Percentiles rank a stretch among this genome's conserved stretches.
Evolutionary conservation across 2,797 vertebrate genomes (phyloP).

Genomic region (Silurus lanzhouensis): DNA sequence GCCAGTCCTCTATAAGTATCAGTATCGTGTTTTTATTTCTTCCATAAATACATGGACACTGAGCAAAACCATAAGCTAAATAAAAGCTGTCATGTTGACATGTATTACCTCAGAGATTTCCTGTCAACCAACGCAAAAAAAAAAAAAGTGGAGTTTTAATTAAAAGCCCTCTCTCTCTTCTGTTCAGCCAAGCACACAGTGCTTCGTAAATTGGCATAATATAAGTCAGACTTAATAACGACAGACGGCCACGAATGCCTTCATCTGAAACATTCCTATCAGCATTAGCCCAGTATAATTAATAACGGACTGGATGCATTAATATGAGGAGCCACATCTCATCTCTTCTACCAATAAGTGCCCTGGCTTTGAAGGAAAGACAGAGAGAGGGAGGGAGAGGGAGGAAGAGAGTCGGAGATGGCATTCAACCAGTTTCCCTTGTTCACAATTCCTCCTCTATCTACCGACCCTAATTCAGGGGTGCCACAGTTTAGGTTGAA

Average conservation of each 20-base stretch:
- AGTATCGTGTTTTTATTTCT: background rate
- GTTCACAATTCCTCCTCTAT: conserved; percentile 2
- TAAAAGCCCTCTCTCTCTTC: conserved; percentile 33
- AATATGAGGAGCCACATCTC: conserved; percentile 30
- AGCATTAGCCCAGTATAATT: conserved; percentile 44
- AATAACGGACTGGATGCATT: conserved; percentile 40
- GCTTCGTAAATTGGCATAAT: conserved; percentile 48
- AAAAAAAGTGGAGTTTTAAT: conserved; percentile 33
- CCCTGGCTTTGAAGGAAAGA: background rate
- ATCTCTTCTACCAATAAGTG: conserved; percentile 21
- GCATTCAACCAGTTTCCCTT: background rate
- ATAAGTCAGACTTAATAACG: conserved; percentile 46
- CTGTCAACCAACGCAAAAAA: background rate
- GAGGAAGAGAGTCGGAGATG: background rate
- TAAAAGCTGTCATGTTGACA: background rate
- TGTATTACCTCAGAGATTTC: conserved; percentile 1
- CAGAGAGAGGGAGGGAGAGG: background rate
- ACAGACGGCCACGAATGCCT: conserved; percentile 19
- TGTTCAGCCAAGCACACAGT: conserved; percentile 27
- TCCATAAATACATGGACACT: background rate
- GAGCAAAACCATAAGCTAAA: background rate
- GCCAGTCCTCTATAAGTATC: too few relatives aligned
- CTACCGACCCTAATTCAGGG: conserved; percentile 23
- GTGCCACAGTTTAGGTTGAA: conserved; percentile 30
- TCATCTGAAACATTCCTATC: conserved; percentile 40